phyloP scores from a whole-genome alignment of 2,888 invertebrate genomes.

The Amblyteles armatorius region DNA sequence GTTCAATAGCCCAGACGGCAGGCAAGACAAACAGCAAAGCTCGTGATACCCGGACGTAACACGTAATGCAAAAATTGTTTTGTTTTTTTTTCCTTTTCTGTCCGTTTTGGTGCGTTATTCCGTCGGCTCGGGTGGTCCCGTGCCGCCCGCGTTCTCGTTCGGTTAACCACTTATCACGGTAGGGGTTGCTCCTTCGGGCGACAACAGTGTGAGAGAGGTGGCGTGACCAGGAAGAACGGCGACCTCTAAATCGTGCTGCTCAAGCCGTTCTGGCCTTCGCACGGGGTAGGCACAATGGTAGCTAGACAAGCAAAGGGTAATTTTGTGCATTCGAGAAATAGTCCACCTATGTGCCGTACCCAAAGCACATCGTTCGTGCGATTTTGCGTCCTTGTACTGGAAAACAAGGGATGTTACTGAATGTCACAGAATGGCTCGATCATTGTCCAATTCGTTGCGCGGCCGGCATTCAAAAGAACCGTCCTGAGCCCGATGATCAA shows the following conservation, averaged over 20 bases:
- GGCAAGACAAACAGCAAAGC: conserved; percentile 43
- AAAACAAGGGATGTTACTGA: no score
- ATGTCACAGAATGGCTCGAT: no score
- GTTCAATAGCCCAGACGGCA: not conserved
- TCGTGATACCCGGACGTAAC: conserved; percentile 46
- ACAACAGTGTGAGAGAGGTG: conserved; percentile 36
- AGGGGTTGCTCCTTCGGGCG: conserved; percentile 32
- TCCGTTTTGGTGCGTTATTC: conserved; percentile 24
- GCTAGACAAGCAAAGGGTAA: conserved; percentile 42
- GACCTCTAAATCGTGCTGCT: not conserved
- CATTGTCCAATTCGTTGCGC: no score
- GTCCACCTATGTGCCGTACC: not conserved
- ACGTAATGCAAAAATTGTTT: conserved; percentile 29
- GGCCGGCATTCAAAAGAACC: no score
- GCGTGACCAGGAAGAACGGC: conserved; percentile 56
- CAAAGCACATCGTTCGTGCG: not conserved
- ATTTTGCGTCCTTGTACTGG: not conserved
- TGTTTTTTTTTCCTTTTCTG: conserved; percentile 3
- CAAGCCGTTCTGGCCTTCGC: not conserved
- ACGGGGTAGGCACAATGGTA: conserved; percentile 34
- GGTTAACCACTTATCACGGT: conserved; percentile 59
- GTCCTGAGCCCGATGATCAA: no score
- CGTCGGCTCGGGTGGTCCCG: conserved; percentile 50
- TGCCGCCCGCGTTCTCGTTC: conserved; percentile 55
- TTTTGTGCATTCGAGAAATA: conserved; percentile 4